phyloP scores from a whole-genome alignment of 2,888 invertebrate genomes.

The Diplolepis rosae region DNA sequence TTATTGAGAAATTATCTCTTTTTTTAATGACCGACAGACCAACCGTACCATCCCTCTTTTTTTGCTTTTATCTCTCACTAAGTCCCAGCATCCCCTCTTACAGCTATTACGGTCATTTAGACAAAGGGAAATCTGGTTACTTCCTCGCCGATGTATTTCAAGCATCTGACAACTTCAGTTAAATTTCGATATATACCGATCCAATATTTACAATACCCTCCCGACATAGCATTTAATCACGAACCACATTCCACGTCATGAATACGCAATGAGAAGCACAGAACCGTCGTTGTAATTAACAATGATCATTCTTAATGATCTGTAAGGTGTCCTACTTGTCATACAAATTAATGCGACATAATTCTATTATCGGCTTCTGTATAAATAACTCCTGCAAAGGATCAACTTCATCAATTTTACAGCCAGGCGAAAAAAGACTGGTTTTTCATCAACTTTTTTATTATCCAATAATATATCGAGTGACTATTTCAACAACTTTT shows the following conservation, averaged over 20 bases:
- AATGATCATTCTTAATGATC: constrained; percentile 24
- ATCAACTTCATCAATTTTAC: constrained; percentile 22
- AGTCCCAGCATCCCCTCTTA: constrained; percentile 33
- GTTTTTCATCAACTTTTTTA: neutral
- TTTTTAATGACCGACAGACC: constrained; percentile 52
- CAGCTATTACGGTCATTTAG: constrained; percentile 39
- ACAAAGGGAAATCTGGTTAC: constrained; percentile 52
- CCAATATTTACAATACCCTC: neutral
- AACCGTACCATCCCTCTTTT: constrained; percentile 51
- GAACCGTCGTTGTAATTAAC: constrained; percentile 20
- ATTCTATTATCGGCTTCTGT: constrained; percentile 12
- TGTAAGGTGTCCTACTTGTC: constrained; percentile 3
- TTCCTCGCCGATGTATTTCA: constrained; percentile 59
- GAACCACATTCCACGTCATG: constrained; percentile 12
- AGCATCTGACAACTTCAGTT: constrained; percentile 18
- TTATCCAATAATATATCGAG: too few species aligned
- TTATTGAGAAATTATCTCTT: constrained; percentile 71
- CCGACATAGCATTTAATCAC: constrained; percentile 1
- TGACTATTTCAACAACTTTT: too few species aligned
- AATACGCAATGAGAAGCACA: constrained; percentile 18
- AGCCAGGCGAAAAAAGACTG: neutral
- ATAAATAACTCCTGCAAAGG: constrained; percentile 3
- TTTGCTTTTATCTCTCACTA: constrained; percentile 52
- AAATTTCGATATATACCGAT: neutral
- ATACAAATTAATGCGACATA: neutral